phyloP scores from a whole-genome alignment of 35 echinoderm and acorn worm species.

The Nesometra sesokonis region DNA sequence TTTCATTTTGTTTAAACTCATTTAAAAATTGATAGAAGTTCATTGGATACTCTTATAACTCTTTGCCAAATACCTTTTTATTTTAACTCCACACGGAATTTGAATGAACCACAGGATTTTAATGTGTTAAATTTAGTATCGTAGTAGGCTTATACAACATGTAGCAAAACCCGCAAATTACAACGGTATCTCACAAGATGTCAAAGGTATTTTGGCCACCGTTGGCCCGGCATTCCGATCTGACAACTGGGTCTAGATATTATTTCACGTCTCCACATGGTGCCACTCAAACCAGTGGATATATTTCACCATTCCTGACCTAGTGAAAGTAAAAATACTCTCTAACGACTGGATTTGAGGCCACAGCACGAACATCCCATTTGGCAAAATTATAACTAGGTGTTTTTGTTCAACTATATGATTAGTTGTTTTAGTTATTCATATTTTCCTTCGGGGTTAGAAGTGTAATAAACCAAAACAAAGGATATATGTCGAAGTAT shows the following conservation, averaged over 20 bases:
- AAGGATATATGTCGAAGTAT: not conserved
- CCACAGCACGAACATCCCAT: not conserved
- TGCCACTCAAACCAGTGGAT: not conserved
- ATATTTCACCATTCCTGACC: not conserved
- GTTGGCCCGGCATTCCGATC: not conserved
- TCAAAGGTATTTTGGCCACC: not conserved
- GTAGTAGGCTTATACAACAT: too few relatives aligned
- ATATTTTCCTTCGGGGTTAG: not conserved
- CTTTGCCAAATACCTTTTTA: too few relatives aligned
- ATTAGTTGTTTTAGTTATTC: not conserved
- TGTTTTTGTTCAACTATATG: not conserved
- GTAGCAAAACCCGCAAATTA: too few relatives aligned
- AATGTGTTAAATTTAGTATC: too few relatives aligned
- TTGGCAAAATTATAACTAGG: not conserved
- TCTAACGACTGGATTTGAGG: not conserved
- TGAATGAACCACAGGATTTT: too few relatives aligned
- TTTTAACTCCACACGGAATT: too few relatives aligned
- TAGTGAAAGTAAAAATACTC: not conserved
- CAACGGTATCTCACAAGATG: too few relatives aligned
- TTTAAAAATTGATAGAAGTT: too few relatives aligned
- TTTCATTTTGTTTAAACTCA: too few relatives aligned
- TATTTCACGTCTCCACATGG: not conserved
- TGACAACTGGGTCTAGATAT: not conserved
- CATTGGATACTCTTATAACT: too few relatives aligned
- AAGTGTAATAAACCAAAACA: not conserved